Conservation (phyloP, 2,797 vertebrate genomes). For the Allobates femoralis region DNA sequence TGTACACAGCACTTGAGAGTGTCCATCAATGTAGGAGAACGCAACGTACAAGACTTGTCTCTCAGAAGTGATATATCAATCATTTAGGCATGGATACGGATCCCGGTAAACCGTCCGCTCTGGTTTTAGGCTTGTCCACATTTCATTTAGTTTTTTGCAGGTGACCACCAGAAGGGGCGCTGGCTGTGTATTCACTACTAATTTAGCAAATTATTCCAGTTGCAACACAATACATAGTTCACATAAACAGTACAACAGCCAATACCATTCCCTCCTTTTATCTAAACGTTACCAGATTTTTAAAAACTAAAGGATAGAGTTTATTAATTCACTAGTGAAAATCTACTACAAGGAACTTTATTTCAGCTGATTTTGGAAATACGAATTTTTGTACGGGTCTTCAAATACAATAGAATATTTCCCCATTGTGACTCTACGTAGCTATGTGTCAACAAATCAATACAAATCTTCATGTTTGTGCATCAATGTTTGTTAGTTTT, state of each 20-base stretch:
- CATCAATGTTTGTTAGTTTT: too few species aligned
- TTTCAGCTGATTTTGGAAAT: not conserved
- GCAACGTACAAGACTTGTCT: constrained; percentile 11
- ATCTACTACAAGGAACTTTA: not conserved
- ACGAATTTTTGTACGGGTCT: not conserved
- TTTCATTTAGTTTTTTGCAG: not conserved
- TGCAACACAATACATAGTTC: constrained; percentile 33
- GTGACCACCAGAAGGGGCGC: not conserved
- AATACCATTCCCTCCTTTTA: constrained; percentile 3
- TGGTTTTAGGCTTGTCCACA: constrained; percentile 3
- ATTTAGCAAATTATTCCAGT: constrained; percentile 25
- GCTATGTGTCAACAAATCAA: too few species aligned
- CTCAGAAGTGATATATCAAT: not conserved
- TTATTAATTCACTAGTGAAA: not conserved
- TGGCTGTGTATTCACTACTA: not conserved
- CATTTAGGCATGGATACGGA: not conserved
- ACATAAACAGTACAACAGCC: constrained; percentile 32
- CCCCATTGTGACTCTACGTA: too few species aligned
- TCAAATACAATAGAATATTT: too few species aligned
- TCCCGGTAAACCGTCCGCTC: not conserved
- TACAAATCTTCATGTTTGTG: too few species aligned
- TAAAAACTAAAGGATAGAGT: not conserved
- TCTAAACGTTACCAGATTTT: constrained; percentile 14
- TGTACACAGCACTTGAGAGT: constrained; percentile 47
- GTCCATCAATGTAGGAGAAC: constrained; percentile 37